Base-by-base conservation (phyloP, 2,797 vertebrate genomes). In the Hemibagrus guttatus region DNA sequence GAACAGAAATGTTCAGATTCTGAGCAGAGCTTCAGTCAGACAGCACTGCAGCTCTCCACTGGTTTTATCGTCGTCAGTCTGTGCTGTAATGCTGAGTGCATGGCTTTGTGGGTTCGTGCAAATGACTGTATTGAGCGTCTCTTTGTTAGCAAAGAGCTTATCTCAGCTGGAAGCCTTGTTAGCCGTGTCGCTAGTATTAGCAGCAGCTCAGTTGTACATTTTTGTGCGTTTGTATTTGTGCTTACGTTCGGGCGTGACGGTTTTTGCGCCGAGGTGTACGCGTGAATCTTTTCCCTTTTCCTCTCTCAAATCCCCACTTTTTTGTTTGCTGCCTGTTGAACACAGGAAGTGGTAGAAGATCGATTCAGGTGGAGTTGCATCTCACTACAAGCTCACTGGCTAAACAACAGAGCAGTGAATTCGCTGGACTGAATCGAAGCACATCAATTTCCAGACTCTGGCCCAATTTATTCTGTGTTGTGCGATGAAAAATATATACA, bases 111-210 rank as follows among this genome's bases (percentile, higher is more conserved):
- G 59, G 46, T 75, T 78, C 76, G 69, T 88, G 84, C 87, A 74
- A 88, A 86, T 85, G 88, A 86, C 85, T 82, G 71, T 89, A 90
- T 90, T 85, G 90, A 89, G 88, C 84, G 35, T 88, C 54, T 84
- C 88, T 89, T 91, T 91, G 90, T 91, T 88, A 87, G 87, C 76
- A 49, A 90, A 90, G 64, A 87, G 85, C 89, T 64, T 87, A 86
- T 90, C 89, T 91, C 90, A 90, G 90, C 90, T 84, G 81, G 87
- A 89, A 79, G 85, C 85, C 85, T 90, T 83, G 85, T 85, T 63
- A 83, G 81, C 63, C 6, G n/a, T 87, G 89, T 42, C 81, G 78
- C 85, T 90, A 88, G 87, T 88, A 87, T 83, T 87, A 86, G 89
- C 89, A 87, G 78, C 58, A 63, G 76, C 42, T 80, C 81, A 31